Conservation (phyloP, 2,888 invertebrate species). For the Bimastos eiseni region DNA sequence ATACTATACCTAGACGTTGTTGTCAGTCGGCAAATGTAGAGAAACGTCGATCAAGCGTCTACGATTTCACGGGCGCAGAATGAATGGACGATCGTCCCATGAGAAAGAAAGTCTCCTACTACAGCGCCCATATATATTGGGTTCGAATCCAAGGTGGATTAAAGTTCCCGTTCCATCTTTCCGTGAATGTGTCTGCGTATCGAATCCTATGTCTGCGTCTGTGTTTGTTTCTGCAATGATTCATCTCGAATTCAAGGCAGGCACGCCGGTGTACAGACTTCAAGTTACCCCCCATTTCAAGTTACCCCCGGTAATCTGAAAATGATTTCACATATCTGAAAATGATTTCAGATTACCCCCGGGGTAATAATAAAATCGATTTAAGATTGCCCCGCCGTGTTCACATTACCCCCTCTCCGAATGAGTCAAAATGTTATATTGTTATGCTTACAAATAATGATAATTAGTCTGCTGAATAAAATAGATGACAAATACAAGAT, state of each 20-base stretch:
- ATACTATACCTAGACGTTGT: not conserved
- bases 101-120: not conserved
- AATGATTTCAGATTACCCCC: too few relatives aligned
- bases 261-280: not conserved
- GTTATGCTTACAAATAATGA: too few relatives aligned
- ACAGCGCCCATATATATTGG: not conserved
- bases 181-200: not conserved
- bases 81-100: conserved; percentile 9
- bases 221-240: not conserved
- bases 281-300: too few relatives aligned
- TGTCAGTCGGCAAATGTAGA: not conserved
- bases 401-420: too few relatives aligned
- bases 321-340: too few relatives aligned
- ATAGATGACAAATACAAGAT: too few relatives aligned
- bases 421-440: too few relatives aligned
- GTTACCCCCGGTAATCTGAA: too few relatives aligned
- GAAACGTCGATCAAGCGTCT: not conserved
- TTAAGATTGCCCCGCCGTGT: too few relatives aligned
- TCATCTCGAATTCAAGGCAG: not conserved
- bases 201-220: not conserved
- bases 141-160: not conserved
- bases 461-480: too few relatives aligned
- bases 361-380: too few relatives aligned
- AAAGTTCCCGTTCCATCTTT: not conserved
- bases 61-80: not conserved